These are phyloP conservation scores for Neelides folsomi DNA, from an alignment of 2,888 invertebrate genomes.

Conservation along the genomic window DNA sequence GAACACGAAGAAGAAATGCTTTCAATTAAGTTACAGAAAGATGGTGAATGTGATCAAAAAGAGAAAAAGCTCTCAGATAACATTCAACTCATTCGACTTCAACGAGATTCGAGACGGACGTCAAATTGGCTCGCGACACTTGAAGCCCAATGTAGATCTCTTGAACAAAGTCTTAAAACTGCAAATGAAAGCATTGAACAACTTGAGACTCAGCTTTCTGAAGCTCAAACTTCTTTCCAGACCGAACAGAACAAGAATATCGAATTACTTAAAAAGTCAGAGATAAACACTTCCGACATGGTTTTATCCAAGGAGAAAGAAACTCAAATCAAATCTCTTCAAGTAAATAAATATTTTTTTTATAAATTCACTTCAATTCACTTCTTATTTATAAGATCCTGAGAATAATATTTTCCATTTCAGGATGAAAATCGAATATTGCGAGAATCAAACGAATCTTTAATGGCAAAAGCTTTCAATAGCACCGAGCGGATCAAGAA, in stretches of 20 bases:
- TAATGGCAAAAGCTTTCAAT: conserved; percentile 17
- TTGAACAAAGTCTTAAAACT: conserved; percentile 17
- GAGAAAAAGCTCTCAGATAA: conserved; percentile 27
- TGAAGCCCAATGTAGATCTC: conserved; percentile 22
- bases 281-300: conserved; percentile 14
- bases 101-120: conserved; percentile 25
- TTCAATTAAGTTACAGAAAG: conserved; percentile 10
- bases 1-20: conserved; percentile 20
- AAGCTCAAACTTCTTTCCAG: conserved; percentile 19
- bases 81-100: conserved; percentile 26
- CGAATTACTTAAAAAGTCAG: conserved; percentile 22
- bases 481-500: conserved; percentile 15
- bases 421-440: conserved; percentile 27
- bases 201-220: conserved; percentile 20
- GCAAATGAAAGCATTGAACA: conserved; percentile 18
- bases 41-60: conserved; percentile 15
- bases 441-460: conserved; percentile 22
- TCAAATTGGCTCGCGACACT: conserved; percentile 27
- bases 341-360: conserved; percentile 2
- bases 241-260: conserved; percentile 20
- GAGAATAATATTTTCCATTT: neutral
- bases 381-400: neutral
- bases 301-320: conserved; percentile 22
- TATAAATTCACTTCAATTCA: neutral
- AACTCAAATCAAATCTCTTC: conserved; percentile 11